Evolutionary conservation across 2,888 invertebrate genomes (phyloP).

Genomic region (Myathropa florea): DNA sequence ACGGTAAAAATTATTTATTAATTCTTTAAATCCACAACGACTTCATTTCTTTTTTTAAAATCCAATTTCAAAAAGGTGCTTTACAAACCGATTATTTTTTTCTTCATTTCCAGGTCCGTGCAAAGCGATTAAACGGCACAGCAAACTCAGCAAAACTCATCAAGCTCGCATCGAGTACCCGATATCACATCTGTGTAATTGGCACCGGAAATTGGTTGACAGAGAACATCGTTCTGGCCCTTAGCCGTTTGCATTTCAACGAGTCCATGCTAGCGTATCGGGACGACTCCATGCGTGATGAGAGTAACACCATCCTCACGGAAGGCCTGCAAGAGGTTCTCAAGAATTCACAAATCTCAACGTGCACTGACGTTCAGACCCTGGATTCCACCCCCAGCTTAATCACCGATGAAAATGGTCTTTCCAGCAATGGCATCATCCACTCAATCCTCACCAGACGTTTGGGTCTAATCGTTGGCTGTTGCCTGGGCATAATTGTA

Average conservation of each 20-base stretch:
- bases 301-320: constrained; percentile 83
- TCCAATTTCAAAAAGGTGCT: background rate
- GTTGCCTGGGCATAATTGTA: constrained; percentile 92
- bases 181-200: constrained; percentile 92
- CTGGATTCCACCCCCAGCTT: constrained; percentile 86
- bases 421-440: constrained; percentile 86
- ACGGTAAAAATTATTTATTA: too few species aligned
- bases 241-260: constrained; percentile 78
- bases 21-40: too few species aligned
- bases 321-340: constrained; percentile 83
- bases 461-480: constrained; percentile 91
- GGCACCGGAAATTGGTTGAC: constrained; percentile 90
- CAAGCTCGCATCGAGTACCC: constrained; percentile 88
- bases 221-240: constrained; percentile 77
- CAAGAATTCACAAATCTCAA: constrained; percentile 87
- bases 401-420: constrained; percentile 82
- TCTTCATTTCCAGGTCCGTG: constrained; percentile 84
- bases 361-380: constrained; percentile 89
- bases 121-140: constrained; percentile 87
- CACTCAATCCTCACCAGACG: constrained; percentile 90
- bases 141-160: constrained; percentile 88
- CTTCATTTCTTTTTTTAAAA: too few species aligned
- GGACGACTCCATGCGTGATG: constrained; percentile 44
- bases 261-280: constrained; percentile 73
- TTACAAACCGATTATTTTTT: background rate